phyloP scores from a whole-genome alignment of 2,888 invertebrate genomes.

The Pammene fasciana region DNA sequence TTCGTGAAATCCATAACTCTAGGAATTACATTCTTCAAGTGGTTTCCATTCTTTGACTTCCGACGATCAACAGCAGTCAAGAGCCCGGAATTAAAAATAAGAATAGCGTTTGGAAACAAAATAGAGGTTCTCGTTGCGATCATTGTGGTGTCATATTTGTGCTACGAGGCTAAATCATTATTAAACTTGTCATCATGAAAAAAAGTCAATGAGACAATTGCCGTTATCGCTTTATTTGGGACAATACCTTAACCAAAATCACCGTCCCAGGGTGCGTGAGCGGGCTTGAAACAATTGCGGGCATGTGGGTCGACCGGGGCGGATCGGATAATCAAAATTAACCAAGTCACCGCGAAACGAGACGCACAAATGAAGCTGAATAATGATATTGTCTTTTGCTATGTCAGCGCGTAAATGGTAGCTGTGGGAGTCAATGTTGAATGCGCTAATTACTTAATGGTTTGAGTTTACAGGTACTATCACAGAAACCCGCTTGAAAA shows the following conservation, averaged over 20 bases:
- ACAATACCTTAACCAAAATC: conserved; percentile 25
- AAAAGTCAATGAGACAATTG: not conserved
- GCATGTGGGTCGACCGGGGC: conserved; percentile 25
- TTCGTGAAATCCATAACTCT: too few species aligned
- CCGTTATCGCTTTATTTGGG: not conserved
- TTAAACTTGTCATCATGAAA: not conserved
- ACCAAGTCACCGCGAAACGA: conserved; percentile 26
- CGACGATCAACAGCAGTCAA: too few species aligned
- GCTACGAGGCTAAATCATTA: too few species aligned
- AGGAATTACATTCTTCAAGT: too few species aligned
- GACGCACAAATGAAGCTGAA: conserved; percentile 19
- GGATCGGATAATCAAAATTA: conserved; percentile 35
- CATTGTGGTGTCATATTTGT: too few species aligned
- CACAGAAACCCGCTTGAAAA: too few species aligned
- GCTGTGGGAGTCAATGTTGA: not conserved
- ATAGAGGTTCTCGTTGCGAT: too few species aligned
- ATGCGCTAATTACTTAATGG: not conserved
- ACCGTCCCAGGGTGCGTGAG: conserved; percentile 6
- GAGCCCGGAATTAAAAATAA: too few species aligned
- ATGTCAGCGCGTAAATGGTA: not conserved
- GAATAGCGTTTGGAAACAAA: too few species aligned
- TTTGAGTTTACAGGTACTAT: too few species aligned
- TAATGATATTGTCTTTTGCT: conserved; percentile 16
- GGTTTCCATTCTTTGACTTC: too few species aligned
- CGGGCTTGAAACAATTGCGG: conserved; percentile 27